These are phyloP conservation scores for Maniola hyperantus DNA, from an alignment of 2,888 invertebrate genomes.

Conservation along the genomic window DNA sequence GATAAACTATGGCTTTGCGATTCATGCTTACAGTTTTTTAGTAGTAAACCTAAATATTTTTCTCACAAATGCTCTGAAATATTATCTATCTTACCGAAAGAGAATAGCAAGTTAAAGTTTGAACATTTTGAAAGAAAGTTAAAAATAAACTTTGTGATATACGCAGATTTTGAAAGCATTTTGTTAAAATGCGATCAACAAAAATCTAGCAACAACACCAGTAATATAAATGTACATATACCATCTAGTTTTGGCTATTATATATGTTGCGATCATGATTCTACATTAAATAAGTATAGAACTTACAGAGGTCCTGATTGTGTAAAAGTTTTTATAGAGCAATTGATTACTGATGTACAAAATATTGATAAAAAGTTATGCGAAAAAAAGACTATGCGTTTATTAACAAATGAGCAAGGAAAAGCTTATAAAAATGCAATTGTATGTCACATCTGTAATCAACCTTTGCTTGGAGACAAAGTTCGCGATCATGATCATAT, in stretches of 20 bases:
- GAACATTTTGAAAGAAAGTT: not conserved
- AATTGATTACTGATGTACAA: not conserved
- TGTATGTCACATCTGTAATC: not conserved
- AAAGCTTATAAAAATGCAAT: not conserved
- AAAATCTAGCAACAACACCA: not conserved
- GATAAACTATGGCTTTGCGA: not conserved
- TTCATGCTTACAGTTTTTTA: not conserved
- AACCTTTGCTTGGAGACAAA: not conserved
- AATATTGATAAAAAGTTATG: not conserved
- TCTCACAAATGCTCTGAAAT: not conserved
- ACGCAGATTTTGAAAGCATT: not conserved
- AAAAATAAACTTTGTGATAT: not conserved
- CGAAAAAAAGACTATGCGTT: not conserved
- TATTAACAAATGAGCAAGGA: not conserved
- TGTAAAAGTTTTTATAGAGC: not conserved
- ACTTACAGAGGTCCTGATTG: not conserved
- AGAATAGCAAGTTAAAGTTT: not conserved
- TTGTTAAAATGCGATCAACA: not conserved
- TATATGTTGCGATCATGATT: not conserved
- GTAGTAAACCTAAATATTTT: not conserved
- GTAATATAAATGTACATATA: not conserved
- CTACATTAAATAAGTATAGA: not conserved
- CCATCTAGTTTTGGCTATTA: not conserved
- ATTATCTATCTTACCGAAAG: not conserved
- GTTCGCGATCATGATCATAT: not conserved